A percentile compares a stretch with the other conserved stretches of the same genome.
Evolutionary conservation across 2,113 vertebrate genomes (phyloP).

Genomic region (Hystrix brachyura): DNA sequence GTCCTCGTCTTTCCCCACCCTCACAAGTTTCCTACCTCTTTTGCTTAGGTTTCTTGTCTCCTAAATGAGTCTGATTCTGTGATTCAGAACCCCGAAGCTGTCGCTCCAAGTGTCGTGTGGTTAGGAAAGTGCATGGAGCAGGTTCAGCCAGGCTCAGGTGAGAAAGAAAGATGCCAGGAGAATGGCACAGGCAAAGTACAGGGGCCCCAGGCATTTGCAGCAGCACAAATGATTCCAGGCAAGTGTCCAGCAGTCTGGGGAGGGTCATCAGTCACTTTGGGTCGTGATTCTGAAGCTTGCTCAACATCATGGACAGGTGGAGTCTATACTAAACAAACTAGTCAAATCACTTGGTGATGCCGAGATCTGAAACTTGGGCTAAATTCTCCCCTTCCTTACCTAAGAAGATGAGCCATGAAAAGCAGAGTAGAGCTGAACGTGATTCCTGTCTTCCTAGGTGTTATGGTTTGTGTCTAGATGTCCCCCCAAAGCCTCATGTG

Average conservation of each 20-base stretch:
- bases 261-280: constrained; percentile 19
- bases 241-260: neutral
- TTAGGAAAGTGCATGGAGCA: neutral
- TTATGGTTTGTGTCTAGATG: too few species aligned
- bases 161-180: neutral
- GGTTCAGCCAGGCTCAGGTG: neutral
- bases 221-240: neutral
- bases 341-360: neutral
- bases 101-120: neutral
- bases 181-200: neutral
- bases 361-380: neutral
- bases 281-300: neutral
- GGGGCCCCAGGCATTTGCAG: neutral
- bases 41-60: constrained; percentile 37
- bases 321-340: constrained; percentile 32
- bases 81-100: neutral
- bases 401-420: neutral
- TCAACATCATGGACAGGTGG: neutral
- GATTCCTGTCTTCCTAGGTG: neutral
- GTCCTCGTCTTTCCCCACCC: neutral
- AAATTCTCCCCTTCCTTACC: neutral
- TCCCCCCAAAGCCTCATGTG: too few species aligned
- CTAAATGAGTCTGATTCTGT: neutral
- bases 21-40: neutral
- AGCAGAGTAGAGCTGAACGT: neutral